Conservation (phyloP, 2,113 vertebrate species). For the Grammomys surdaster region DNA sequence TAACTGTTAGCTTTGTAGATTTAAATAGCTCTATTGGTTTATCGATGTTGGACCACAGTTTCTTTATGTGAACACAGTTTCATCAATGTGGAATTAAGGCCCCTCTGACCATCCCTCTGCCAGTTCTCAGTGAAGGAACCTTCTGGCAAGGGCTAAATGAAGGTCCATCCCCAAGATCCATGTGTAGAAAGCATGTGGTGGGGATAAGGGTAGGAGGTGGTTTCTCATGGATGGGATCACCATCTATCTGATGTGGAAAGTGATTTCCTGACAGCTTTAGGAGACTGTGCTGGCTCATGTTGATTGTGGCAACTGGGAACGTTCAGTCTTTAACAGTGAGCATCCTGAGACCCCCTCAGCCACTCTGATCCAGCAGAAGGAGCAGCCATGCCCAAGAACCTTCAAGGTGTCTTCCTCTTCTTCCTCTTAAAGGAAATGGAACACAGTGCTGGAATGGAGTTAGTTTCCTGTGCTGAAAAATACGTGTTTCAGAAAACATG, state of each 20-base stretch:
- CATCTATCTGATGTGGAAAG: background rate
- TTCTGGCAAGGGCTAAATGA: background rate
- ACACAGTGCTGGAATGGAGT: slow-evolving; percentile 33
- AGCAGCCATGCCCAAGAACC: background rate
- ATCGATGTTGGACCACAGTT: background rate
- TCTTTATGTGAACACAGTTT: background rate
- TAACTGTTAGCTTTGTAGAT: slow-evolving; percentile 31
- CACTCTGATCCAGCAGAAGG: background rate
- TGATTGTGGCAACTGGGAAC: background rate
- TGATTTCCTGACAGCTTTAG: background rate
- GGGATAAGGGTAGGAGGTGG: background rate
- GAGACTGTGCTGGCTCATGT: background rate
- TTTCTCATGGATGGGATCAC: background rate
- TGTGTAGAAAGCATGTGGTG: background rate
- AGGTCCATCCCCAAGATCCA: background rate
- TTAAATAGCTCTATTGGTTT: slow-evolving; percentile 53
- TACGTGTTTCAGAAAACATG: slow-evolving; percentile 72
- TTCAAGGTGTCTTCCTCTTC: slow-evolving; percentile 57
- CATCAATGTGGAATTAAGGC: background rate
- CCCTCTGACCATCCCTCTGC: background rate
- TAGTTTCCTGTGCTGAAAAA: slow-evolving; percentile 73
- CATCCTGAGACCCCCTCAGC: background rate
- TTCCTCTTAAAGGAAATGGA: slow-evolving; percentile 26
- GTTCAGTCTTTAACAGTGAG: background rate
- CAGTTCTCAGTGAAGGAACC: background rate